Evolutionary conservation across 2,113 vertebrate species (phyloP), one percentile per base, ranked within the genome.

Genomic region (Limnothrissa miodon): DNA sequence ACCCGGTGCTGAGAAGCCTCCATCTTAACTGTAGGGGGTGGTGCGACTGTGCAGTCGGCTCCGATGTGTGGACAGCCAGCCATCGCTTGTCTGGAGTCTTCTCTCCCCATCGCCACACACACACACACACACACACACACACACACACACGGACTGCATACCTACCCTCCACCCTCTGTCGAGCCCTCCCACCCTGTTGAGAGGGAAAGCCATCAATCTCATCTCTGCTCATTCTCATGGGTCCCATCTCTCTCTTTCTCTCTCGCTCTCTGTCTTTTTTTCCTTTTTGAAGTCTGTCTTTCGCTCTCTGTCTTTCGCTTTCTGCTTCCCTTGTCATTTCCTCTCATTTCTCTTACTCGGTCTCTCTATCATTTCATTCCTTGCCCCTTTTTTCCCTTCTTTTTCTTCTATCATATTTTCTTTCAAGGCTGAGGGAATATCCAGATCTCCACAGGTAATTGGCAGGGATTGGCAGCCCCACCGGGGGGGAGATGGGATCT

Each of bases 381-480:
- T 13, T 29, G 6, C 42, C 11, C 59, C 25, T 33, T 66, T 66
- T 25, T 66, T 8, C 33, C 1, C 25, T 66, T 66, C 6, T 66
- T 25, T 15, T 29, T 33, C 23, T 48, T 29, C n/a, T 9, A n/a
- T 11, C 23, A 3, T 15, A 23, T 51, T 70, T 59, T 85, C 48
- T 79, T 85, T 53, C 85, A 79, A 39, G 46, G 81, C 51, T 29
- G 21, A 36, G 45, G 82, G 45, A 79, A 78, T 74, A 45, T 85
- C 81, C 51, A n/a, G 80, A 48, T 17, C 42, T 9, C 70, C 21
- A 79, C 79, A 78, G 82, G 86, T 89, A 87, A 87, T 89, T 89
- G 83, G 83, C 78, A 85, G 59, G 86, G 62, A 81, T 85, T 81
- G 81, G 29, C 81, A 74, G 81, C 66, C 80, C 56, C 21, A 51